A percentile compares a stretch with the other conserved stretches of the same genome.
Evolutionary conservation across 2,888 invertebrate species (phyloP).

Genomic region (Eurytoma californica): DNA sequence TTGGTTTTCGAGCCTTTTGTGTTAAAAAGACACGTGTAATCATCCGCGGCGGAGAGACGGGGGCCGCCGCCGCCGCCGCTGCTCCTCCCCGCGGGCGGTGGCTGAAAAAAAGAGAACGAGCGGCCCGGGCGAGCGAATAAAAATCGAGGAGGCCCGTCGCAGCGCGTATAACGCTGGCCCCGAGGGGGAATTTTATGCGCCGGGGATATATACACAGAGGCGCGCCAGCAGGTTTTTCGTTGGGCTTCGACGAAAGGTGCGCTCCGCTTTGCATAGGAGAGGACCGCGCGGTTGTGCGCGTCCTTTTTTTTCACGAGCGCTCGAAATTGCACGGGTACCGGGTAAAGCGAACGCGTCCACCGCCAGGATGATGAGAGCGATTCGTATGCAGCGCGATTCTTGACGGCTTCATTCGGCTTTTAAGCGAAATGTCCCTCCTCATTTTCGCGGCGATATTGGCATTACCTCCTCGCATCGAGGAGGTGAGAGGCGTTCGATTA

Average conservation of each 20-base stretch:
- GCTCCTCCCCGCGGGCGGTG: background rate
- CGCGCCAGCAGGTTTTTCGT: constrained; percentile 32
- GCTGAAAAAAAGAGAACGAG: constrained; percentile 2
- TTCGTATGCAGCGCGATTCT: constrained; percentile 52
- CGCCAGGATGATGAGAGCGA: constrained; percentile 40
- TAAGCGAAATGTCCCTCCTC: background rate
- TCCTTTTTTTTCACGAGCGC: background rate
- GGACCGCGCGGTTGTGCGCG: background rate
- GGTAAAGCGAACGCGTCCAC: background rate
- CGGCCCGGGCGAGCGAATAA: constrained; percentile 9
- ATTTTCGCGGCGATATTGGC: constrained; percentile 14
- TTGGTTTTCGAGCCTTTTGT: constrained; percentile 76
- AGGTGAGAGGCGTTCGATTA: background rate
- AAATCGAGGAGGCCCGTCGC: constrained; percentile 34
- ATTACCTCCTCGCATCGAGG: constrained; percentile 4
- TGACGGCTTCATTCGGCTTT: constrained; percentile 55
- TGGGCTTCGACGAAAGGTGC: background rate
- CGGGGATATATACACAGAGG: constrained; percentile 4
- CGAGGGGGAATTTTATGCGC: constrained; percentile 38
- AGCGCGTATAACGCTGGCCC: constrained; percentile 2
- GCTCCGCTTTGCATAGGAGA: constrained; percentile 35
- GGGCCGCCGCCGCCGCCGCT: too few species aligned
- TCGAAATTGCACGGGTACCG: constrained; percentile 1
- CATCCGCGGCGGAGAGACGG: constrained; percentile 58
- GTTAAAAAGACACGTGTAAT: constrained; percentile 75